Percentiles rank a stretch among this genome's conserved stretches.
Evolutionary conservation across 2,113 vertebrate species (phyloP).

Genomic region (Ptychochromis oligacanthus): DNA sequence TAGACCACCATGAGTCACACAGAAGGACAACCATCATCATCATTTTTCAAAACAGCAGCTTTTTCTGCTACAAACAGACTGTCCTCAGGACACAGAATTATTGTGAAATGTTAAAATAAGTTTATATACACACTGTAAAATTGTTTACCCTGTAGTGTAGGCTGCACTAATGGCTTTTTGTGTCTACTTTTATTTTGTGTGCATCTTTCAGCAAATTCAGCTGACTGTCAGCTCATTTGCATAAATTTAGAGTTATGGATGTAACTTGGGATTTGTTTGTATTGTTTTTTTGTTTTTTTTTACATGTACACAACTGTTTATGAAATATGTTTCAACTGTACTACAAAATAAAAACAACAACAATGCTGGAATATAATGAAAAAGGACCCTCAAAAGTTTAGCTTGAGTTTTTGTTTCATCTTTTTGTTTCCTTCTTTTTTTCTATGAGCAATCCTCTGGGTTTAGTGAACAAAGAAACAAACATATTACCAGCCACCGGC

Average conservation of each 20-base stretch:
- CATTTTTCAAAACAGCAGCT: neutral
- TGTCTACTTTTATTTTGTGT: slow-evolving; percentile 16
- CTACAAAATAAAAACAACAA: neutral
- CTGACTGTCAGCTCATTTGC: slow-evolving; percentile 34
- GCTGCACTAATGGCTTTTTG: neutral
- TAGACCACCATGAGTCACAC: slow-evolving; percentile 7
- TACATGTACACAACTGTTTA: neutral
- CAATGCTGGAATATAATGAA: neutral
- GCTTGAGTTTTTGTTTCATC: slow-evolving; percentile 8
- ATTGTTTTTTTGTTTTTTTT: neutral
- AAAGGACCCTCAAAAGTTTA: neutral
- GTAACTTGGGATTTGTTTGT: neutral
- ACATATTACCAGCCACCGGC: slow-evolving; percentile 2
- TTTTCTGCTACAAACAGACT: neutral
- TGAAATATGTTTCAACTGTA: slow-evolving; percentile 7
- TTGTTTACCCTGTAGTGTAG: neutral
- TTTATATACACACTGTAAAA: neutral
- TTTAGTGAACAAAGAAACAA: slow-evolving; percentile 7
- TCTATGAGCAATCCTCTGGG: neutral
- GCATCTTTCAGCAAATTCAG: slow-evolving; percentile 7
- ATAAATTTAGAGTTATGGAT: slow-evolving; percentile 4
- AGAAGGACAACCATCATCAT: slow-evolving; percentile 6
- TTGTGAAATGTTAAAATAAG: slow-evolving; percentile 3
- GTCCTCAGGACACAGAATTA: neutral
- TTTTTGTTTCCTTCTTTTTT: slow-evolving; percentile 10